Evolutionary conservation across 2,888 invertebrate species (phyloP), one percentile per base, ranked within the genome.

Genomic region (Coenonympha arcania): DNA sequence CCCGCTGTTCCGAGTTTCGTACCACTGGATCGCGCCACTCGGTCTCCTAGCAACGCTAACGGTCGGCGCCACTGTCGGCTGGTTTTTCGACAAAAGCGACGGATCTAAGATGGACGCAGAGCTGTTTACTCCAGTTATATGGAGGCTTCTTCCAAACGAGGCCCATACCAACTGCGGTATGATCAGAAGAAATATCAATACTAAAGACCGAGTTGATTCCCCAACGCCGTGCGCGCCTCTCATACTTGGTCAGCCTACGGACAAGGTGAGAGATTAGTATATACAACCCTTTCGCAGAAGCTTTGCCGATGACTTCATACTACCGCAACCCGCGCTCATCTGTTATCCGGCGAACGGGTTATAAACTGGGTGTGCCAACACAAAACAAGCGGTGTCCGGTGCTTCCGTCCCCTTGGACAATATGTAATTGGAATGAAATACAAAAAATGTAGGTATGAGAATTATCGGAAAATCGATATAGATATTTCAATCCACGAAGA

Each of bases 21-120:
- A 93, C 73, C 90, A 93, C 69, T 94, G 94, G 94, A 91, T 94
- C 51, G 91, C 93, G 30, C 91, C 92, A 0, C 82, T 93, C 43
- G 94, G 94, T 0, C 87, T 92, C 0, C 42, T 88, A 0, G 88
- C 90, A 0, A 92, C 92, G 0, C 65, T 94, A 15, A 48, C 89
- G 0, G 90, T 94, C 0, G 95, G 94, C 0, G 80, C 89, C 2
- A 61, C 91, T 11, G 90, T 91, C n/a, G 86, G 85, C 2, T 80
- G 69, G 66, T 55, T 73, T 15, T 76, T 71, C 48, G 86, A 86
- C 60, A 62, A 63, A 22, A 62, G 54, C 2, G 63, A 68, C 1
- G 51, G 47, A 1, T 59, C 70, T 4, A 70, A 68, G 48, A 57
- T 79, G 72, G 85, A 86, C 60, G 73, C 73, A 6, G 85, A 86